These are phyloP conservation scores for Rhabdomys dilectus DNA, from an alignment of 2,113 vertebrate genomes.

Conservation along the genomic window DNA sequence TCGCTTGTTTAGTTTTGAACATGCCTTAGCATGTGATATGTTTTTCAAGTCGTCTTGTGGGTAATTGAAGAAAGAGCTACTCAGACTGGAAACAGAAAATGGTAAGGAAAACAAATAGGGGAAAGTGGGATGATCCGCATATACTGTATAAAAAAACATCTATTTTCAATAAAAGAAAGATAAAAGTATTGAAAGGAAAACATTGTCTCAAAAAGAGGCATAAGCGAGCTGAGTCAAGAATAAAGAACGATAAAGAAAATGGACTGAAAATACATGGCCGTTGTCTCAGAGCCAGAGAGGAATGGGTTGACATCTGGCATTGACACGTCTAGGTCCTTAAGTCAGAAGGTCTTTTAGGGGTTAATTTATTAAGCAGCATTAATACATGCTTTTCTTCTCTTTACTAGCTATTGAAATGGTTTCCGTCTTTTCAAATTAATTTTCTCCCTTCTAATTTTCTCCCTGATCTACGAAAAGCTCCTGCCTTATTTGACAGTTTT, in stretches of 20 bases:
- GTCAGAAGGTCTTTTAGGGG: not conserved
- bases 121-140: not conserved
- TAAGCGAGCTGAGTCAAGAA: not conserved
- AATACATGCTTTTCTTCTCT: not conserved
- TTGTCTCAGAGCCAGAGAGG: not conserved
- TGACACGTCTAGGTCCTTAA: not conserved
- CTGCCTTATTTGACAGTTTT: not conserved
- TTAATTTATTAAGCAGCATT: constrained; percentile 20
- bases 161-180: not conserved
- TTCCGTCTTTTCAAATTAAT: not conserved
- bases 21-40: not conserved
- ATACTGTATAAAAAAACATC: not conserved
- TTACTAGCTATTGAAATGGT: constrained; percentile 8
- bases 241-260: not conserved
- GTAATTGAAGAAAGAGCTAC: constrained; percentile 9
- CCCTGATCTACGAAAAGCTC: not conserved
- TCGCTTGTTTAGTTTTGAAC: not conserved
- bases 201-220: not conserved
- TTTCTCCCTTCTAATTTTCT: not conserved
- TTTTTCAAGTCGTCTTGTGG: not conserved
- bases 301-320: not conserved
- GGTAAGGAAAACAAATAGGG: not conserved
- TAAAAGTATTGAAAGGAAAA: not conserved
- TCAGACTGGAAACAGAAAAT: not conserved
- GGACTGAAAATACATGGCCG: not conserved